These are phyloP conservation scores for Esox niger DNA, from an alignment of 2,113 vertebrate species.

Conservation along the genomic window DNA sequence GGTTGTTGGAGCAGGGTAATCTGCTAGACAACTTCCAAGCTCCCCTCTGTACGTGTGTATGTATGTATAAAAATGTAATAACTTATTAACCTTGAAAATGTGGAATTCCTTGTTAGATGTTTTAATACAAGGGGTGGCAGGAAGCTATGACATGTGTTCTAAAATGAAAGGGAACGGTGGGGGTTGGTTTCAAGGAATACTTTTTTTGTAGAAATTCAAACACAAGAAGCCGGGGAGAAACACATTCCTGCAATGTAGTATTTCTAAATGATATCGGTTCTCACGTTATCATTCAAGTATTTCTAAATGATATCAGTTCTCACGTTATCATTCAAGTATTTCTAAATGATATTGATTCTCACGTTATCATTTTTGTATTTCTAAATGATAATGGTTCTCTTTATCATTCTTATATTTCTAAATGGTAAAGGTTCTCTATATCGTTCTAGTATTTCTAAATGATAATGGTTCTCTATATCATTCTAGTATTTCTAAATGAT, in stretches of 20 bases:
- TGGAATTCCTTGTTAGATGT: slow-evolving; percentile 73
- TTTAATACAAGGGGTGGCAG: slow-evolving; percentile 50
- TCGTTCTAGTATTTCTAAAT: slow-evolving; percentile 36
- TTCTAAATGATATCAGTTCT: too few species aligned
- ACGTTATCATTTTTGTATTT: too few species aligned
- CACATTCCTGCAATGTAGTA: slow-evolving; percentile 35
- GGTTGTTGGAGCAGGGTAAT: slow-evolving; percentile 65
- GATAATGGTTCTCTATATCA: slow-evolving; percentile 12
- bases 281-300: slow-evolving; percentile 29
- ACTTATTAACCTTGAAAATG: slow-evolving; percentile 76
- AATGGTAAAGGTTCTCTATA: slow-evolving; percentile 9
- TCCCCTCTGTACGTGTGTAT: slow-evolving; percentile 60
- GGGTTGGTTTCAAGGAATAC: slow-evolving; percentile 22
- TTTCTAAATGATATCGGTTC: slow-evolving; percentile 24
- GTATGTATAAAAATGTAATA: slow-evolving; percentile 64
- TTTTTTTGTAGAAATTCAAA: slow-evolving; percentile 48
- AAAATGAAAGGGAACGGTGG: slow-evolving; percentile 13
- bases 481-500: slow-evolving; percentile 32
- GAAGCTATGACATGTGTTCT: slow-evolving; percentile 47
- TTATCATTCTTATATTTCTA: slow-evolving; percentile 41
- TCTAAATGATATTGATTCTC: slow-evolving; percentile 10
- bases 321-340: too few species aligned
- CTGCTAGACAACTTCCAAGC: slow-evolving; percentile 62
- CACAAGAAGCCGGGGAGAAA: slow-evolving; percentile 6
- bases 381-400: slow-evolving; percentile 16